Evolutionary conservation across 64 coral and sea anemone species (phyloP).

Genomic region (Acropora yongei): DNA sequence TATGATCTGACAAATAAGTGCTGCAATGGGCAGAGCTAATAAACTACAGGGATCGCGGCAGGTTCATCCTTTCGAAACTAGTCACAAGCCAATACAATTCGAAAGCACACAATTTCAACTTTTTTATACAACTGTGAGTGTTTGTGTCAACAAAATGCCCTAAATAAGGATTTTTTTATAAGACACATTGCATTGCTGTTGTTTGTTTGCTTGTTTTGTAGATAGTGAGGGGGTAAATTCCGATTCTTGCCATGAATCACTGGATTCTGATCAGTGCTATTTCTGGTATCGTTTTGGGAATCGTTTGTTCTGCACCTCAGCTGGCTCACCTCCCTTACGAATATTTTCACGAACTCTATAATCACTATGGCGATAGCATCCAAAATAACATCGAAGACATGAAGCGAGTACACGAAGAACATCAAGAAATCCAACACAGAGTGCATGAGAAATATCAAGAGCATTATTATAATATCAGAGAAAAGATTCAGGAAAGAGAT

Average conservation of each 20-base stretch:
- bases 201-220: not conserved
- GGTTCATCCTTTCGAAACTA: too few relatives aligned
- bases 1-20: too few relatives aligned
- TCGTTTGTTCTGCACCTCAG: constrained; percentile 8
- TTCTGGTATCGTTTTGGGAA: not conserved
- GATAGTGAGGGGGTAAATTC: not conserved
- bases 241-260: not conserved
- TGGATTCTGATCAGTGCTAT: not conserved
- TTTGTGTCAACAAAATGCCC: too few relatives aligned
- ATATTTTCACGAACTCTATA: constrained; percentile 41
- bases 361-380: constrained; percentile 20
- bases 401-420: constrained; percentile 12
- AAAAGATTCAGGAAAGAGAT: constrained; percentile 15
- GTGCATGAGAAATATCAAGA: constrained; percentile 29
- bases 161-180: too few relatives aligned
- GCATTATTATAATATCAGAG: constrained; percentile 16
- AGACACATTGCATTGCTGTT: too few relatives aligned
- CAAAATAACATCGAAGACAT: constrained; percentile 25
- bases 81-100: too few relatives aligned
- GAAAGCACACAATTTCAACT: too few relatives aligned
- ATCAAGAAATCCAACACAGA: constrained; percentile 39
- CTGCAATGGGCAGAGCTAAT: too few relatives aligned
- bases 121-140: too few relatives aligned
- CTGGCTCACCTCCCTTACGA: constrained; percentile 13
- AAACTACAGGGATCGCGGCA: too few relatives aligned